Evolutionary conservation across 2,797 vertebrate genomes (phyloP), one percentile per base, ranked within the genome.

Genomic region (Pyrocephalus nanus): DNA sequence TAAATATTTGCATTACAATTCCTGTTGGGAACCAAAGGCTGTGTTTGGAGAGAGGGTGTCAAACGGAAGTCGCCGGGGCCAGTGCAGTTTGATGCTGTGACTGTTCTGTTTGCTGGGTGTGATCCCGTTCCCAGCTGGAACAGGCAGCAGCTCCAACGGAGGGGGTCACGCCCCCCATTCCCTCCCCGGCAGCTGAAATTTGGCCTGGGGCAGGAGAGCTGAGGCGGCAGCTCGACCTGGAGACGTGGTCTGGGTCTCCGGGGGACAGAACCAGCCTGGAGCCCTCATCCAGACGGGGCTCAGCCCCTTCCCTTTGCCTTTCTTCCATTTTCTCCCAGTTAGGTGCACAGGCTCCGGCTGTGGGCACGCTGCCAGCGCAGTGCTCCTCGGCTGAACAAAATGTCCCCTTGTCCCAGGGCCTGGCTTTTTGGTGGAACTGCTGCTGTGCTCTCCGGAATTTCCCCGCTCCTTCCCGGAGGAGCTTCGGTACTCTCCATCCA

Each of bases 1-100:
- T 95, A 96, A 92, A 95, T 94, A 95, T 95, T 95, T 95, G 83
- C 2, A 1, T 92, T 93, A 53, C 51, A 42, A 62, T 88, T 90
- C 79, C 92, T 70, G 93, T 86, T 82, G 93, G 86, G 86, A 95
- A 77, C 42, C 6, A 57, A 50, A 57, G 55, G 54, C 65, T 54
- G 60, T 88, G 92, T 95, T 88, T 45, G 90, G 90, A 78, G 92
- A 87, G 92, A 94, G 74, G 45, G 92, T 93, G 94, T 83, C 40
- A 93, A 93, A 70, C 67, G 88, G 87, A 78, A 93, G 76, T 69
- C 19, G 9, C 43, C 10, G 8, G 30, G n/a, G 79, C 77, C 85
- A 81, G 34, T 27, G 4, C 76, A 36, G 84, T 42, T 80, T 27
- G 93, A 27, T 79, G 92, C 80, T 16, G 79, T n/a, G 73, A 50